A percentile compares a stretch with the other conserved stretches of the same genome.
phyloP scores from a whole-genome alignment of 2,888 invertebrate genomes.

The Drosophila meridionalis region DNA sequence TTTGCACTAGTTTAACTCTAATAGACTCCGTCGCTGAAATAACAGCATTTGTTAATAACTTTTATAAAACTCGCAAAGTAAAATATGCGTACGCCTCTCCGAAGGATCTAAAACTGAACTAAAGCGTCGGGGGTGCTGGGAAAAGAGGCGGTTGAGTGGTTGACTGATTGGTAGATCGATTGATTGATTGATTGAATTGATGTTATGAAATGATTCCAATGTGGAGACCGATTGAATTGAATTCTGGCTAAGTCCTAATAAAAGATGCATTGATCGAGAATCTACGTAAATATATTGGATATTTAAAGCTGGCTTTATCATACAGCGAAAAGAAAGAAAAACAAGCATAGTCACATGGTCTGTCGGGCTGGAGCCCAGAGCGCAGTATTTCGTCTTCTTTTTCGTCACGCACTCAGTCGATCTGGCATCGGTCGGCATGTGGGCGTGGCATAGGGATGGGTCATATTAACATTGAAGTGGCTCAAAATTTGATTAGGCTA shows the following conservation, averaged over 20 bases:
- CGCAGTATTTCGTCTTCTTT: constrained; percentile 52
- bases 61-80: constrained; percentile 43
- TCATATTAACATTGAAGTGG: constrained; percentile 16
- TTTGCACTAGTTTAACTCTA: constrained; percentile 76
- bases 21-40: constrained; percentile 78
- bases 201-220: constrained; percentile 19
- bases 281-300: not conserved
- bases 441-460: constrained; percentile 34
- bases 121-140: constrained; percentile 35
- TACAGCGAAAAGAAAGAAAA: constrained; percentile 67
- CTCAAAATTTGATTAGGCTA: constrained; percentile 8
- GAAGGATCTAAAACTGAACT: constrained; percentile 28
- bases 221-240: constrained; percentile 10
- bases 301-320: constrained; percentile 40
- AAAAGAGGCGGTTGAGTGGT: constrained; percentile 17
- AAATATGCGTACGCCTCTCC: constrained; percentile 41
- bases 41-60: constrained; percentile 58
- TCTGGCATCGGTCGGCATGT: constrained; percentile 21
- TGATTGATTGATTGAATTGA: constrained; percentile 11
- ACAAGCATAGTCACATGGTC: constrained; percentile 76
- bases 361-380: constrained; percentile 18
- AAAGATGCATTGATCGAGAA: not conserved
- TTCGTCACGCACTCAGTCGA: constrained; percentile 45
- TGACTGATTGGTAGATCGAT: constrained; percentile 20
- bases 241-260: not conserved